Evolutionary conservation across 2,797 vertebrate genomes (phyloP), one percentile per base, ranked within the genome.

Genomic region (Orientallactaga sibirica): DNA sequence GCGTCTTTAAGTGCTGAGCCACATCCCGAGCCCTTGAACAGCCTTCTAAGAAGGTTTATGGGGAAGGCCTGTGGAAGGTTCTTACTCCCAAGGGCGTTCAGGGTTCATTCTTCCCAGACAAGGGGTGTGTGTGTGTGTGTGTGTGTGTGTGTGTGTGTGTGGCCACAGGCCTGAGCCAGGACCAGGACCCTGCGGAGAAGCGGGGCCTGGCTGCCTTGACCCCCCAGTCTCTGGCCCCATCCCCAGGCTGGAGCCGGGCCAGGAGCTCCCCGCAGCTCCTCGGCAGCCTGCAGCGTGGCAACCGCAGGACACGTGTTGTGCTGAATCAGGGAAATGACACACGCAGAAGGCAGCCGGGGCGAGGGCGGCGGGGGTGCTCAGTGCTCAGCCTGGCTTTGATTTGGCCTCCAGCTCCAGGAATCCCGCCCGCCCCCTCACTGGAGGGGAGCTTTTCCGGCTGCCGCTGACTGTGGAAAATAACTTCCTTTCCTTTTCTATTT

Each of bases 401-500:
- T 97, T 95, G 80, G 92, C 71, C 91, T 96, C 86, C 75, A 91
- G 96, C 96, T 96, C 90, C 95, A 97, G 96, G 96, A 96, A 97
- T 97, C 96, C 96, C 92, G 41, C 86, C 96, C 73, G 89, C 96
- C 96, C 96, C 96, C 95, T 96, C 95, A 55, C 95, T 92, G 80
- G 94, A 94, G 88, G 91, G 88, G 92, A 92, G 95, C 92, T 96
- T 97, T 97, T 96, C 95, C 93, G 96, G 95, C 92, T 95, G 96
- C 90, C 4, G 37, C 95, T 61, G 89, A 92, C 68, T 52, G 84
- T 96, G 96, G 92, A 97, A 58, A 97, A 93, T 93, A 75, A 94
- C 95, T 97, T 97, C 96, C 95, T 97, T 90, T 96, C 96, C 88
- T 95, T 93, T 97, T 97, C 96, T 97, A 96, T 97, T 97, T 96